A percentile compares a stretch with the other conserved stretches of the same genome.
These are phyloP conservation scores for Silurus asotus DNA, from an alignment of 2,113 vertebrate species.

Conservation along the genomic window DNA sequence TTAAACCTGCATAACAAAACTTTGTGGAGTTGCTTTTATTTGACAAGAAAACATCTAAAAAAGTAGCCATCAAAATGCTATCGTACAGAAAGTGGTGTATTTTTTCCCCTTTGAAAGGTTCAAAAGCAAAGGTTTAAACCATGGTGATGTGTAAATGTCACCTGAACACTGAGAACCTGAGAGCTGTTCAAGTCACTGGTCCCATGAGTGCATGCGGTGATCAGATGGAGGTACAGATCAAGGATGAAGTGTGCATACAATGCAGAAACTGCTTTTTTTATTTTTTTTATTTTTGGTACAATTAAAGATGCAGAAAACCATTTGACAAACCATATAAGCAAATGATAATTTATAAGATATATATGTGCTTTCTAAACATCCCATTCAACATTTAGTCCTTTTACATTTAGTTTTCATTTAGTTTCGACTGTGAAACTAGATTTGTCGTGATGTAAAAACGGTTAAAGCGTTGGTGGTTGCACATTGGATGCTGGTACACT, in stretches of 20 bases:
- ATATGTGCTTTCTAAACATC: too few relatives aligned
- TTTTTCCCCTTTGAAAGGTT: conserved; percentile 24
- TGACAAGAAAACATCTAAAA: not conserved
- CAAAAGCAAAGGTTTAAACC: conserved; percentile 25
- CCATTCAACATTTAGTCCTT: too few relatives aligned
- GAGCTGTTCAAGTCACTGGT: not conserved
- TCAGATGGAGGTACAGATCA: not conserved
- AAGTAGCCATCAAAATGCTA: not conserved
- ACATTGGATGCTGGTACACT: not conserved
- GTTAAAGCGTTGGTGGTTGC: not conserved
- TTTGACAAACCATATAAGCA: not conserved
- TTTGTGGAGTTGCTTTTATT: not conserved
- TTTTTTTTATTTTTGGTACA: not conserved
- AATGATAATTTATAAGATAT: too few relatives aligned
- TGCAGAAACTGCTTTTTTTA: not conserved
- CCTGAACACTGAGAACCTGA: not conserved
- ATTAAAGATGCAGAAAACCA: not conserved
- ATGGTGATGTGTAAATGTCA: conserved; percentile 25
- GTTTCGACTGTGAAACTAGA: not conserved
- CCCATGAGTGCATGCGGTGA: not conserved
- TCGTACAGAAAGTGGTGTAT: conserved; percentile 2
- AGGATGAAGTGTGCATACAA: not conserved
- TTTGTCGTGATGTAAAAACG: not conserved
- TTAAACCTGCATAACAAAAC: not conserved
- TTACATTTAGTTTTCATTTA: too few relatives aligned